These are phyloP conservation scores for Hyppa rectilinea DNA, from an alignment of 2,888 invertebrate genomes.

Conservation along the genomic window DNA sequence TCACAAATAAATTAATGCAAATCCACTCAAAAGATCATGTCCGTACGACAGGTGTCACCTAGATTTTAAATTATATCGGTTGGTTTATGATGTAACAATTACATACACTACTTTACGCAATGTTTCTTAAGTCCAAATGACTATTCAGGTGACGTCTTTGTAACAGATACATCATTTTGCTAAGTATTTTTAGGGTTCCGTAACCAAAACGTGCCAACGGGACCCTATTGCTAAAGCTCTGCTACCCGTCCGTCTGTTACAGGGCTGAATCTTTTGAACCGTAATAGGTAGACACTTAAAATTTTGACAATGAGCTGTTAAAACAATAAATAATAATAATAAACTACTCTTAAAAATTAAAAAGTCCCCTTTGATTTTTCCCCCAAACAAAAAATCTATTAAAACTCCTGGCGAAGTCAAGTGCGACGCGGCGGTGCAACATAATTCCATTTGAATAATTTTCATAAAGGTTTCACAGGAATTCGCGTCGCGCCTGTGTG, in stretches of 20 bases:
- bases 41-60: slow-evolving; percentile 56
- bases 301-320: background rate
- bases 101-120: slow-evolving; percentile 53
- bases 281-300: background rate
- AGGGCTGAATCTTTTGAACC: background rate
- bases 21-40: slow-evolving; percentile 45
- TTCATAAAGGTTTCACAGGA: too few relatives aligned
- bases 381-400: background rate
- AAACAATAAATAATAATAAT: background rate
- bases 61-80: slow-evolving; percentile 49
- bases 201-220: background rate
- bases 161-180: slow-evolving; percentile 59
- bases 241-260: background rate
- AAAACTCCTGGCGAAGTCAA: too few relatives aligned
- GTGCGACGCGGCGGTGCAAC: too few relatives aligned
- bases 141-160: slow-evolving; percentile 41
- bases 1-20: slow-evolving; percentile 40
- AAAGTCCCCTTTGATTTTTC: too few relatives aligned
- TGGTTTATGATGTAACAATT: slow-evolving; percentile 57
- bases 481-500: too few relatives aligned
- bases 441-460: too few relatives aligned
- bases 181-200: slow-evolving; percentile 14
- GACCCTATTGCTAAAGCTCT: background rate
- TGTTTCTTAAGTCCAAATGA: slow-evolving; percentile 20
- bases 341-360: too few relatives aligned